Percentiles rank a stretch among this genome's conserved stretches.
Evolutionary conservation across 1,140 invertebrate genomes (phyloP).

Genomic region (Drosophila bipectinata): DNA sequence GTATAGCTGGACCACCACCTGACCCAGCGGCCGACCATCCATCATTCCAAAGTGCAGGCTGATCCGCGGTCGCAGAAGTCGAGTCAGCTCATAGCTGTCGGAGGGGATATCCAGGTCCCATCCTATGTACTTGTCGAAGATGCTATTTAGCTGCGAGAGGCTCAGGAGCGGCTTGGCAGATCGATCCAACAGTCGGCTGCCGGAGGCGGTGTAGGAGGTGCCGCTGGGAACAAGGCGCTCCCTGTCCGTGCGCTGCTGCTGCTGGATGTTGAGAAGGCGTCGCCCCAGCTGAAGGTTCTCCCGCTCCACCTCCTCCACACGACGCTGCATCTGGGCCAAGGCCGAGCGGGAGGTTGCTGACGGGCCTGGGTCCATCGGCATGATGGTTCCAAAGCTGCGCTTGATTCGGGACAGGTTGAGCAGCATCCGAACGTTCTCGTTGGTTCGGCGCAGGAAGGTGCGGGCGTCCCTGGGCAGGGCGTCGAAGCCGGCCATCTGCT

Average conservation of each 20-base stretch:
- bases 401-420: slow-evolving; percentile 20
- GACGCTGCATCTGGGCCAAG: neutral
- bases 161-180: neutral
- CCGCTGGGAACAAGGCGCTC: no score
- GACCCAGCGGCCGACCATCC: slow-evolving; percentile 39
- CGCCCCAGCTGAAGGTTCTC: slow-evolving; percentile 13
- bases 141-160: neutral
- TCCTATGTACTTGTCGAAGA: slow-evolving; percentile 27
- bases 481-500: neutral
- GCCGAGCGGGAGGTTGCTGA: neutral
- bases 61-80: slow-evolving; percentile 42
- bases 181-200: no score
- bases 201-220: neutral
- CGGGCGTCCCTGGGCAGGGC: slow-evolving; percentile 4
- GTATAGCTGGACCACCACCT: slow-evolving; percentile 53
- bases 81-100: neutral
- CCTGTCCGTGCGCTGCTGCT: neutral
- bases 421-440: slow-evolving; percentile 16
- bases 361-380: no score
- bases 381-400: slow-evolving; percentile 7
- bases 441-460: slow-evolving; percentile 25
- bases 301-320: slow-evolving; percentile 7
- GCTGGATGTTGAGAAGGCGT: slow-evolving; percentile 10
- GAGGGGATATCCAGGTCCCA: slow-evolving; percentile 13
- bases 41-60: slow-evolving; percentile 43